Percentiles rank a stretch among this genome's conserved stretches.
Evolutionary conservation across 2,113 vertebrate genomes (phyloP).

Genomic region (Lophius piscatorius): DNA sequence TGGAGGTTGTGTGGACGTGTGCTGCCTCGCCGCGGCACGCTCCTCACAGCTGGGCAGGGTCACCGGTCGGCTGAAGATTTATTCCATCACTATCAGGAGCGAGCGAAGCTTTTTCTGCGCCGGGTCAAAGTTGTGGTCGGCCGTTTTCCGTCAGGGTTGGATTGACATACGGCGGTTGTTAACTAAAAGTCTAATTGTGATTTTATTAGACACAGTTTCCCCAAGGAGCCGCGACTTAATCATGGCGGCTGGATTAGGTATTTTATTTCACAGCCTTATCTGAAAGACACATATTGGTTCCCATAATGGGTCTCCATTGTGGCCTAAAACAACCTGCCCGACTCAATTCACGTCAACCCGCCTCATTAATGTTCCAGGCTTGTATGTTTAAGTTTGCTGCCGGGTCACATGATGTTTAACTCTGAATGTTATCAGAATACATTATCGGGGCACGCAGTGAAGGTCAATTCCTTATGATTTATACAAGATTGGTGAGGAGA

Average conservation of each 20-base stretch:
- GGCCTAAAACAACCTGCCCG: not conserved
- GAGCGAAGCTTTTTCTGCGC: conserved; percentile 61
- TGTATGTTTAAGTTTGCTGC: conserved; percentile 5
- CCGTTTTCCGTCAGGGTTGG: conserved; percentile 28
- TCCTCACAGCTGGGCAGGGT: conserved; percentile 65
- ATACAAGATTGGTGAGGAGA: conserved; percentile 45
- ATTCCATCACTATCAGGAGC: conserved; percentile 38
- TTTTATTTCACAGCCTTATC: not conserved
- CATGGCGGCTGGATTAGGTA: not conserved
- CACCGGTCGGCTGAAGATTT: conserved; percentile 52
- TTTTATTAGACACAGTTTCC: conserved; percentile 18
- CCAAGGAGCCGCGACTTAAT: not conserved
- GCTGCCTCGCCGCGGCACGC: conserved; percentile 44
- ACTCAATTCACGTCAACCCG: not conserved
- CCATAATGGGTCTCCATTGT: not conserved
- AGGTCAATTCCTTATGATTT: conserved; percentile 53
- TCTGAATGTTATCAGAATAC: conserved; percentile 37
- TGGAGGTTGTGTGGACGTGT: conserved; percentile 32
- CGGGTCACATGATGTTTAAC: conserved; percentile 23
- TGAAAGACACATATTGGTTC: conserved; percentile 4
- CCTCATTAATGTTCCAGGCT: conserved; percentile 3
- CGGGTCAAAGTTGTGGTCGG: conserved; percentile 39
- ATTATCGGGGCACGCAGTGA: conserved; percentile 31
- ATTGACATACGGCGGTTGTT: conserved; percentile 30
- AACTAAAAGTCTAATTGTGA: conserved; percentile 3